phyloP scores from a whole-genome alignment of 64 coral and sea anemone species.

The Anthopleura sola region DNA sequence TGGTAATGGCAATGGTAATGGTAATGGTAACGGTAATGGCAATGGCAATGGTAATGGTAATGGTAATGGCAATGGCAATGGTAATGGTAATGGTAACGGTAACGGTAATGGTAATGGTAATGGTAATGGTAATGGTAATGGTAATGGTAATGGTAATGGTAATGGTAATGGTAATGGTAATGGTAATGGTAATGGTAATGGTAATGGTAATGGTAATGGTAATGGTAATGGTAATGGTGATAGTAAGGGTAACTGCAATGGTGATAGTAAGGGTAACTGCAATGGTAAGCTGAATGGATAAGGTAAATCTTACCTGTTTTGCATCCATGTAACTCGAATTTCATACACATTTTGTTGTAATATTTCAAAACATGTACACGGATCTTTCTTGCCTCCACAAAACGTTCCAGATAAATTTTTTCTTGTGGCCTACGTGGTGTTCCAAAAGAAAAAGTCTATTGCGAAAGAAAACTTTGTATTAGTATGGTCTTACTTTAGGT shows the following conservation, averaged over 20 bases:
- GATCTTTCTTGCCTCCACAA: neutral
- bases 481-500: too few species aligned
- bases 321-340: neutral
- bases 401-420: neutral
- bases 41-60: neutral
- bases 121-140: neutral
- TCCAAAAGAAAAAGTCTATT: neutral
- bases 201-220: too few species aligned
- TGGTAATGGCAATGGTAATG: too few species aligned
- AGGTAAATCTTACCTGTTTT: neutral
- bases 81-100: slow-evolving; percentile 13
- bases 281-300: too few species aligned
- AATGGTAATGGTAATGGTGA: too few species aligned
- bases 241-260: too few species aligned
- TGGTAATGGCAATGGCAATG: slow-evolving; percentile 17
- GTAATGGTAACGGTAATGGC: too few species aligned
- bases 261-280: too few species aligned
- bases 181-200: too few species aligned
- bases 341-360: neutral
- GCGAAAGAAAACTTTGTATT: neutral
- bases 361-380: neutral
- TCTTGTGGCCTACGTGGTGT: neutral
- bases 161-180: neutral
- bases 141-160: neutral
- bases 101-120: slow-evolving; percentile 17